Evolutionary conservation across 2,113 vertebrate species (phyloP).

Genomic region (Bos indicus): DNA sequence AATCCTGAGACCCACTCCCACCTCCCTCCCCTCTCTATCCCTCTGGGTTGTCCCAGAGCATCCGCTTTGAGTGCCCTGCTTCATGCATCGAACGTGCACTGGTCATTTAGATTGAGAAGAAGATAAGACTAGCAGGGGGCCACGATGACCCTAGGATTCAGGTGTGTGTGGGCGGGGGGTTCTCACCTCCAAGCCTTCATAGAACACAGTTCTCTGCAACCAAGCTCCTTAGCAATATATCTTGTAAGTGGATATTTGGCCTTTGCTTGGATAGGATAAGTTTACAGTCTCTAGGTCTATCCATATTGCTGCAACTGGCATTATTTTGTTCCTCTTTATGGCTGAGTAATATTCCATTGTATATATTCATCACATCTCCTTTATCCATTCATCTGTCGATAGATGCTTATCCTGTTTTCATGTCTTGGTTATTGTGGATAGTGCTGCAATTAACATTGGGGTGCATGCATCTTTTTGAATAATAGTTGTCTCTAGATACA

Average conservation of each 20-base stretch:
- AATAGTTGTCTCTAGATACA: background rate
- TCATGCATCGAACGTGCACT: rapidly evolving
- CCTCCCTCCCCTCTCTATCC: background rate
- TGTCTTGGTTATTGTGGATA: background rate
- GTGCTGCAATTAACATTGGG: background rate
- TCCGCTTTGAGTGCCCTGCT: background rate
- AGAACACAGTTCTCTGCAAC: background rate
- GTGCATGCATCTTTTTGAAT: background rate
- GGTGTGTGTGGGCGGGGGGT: background rate
- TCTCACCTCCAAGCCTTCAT: background rate
- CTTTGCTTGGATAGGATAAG: background rate
- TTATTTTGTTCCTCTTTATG: background rate
- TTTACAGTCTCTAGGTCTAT: background rate
- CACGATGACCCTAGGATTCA: background rate
- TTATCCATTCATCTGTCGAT: background rate
- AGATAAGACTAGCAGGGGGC: background rate
- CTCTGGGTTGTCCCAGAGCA: background rate
- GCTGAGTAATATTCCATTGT: background rate
- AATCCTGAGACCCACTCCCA: rapidly evolving
- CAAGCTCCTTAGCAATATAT: background rate
- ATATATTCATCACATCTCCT: background rate
- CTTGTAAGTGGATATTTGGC: background rate
- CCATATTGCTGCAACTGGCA: background rate
- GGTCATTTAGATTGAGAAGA: background rate
- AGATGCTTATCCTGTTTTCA: background rate